Percentiles rank a stretch among this genome's conserved stretches.
These are phyloP conservation scores for Rhodophaea formosa DNA, from an alignment of 2,888 invertebrate genomes.

Conservation along the genomic window DNA sequence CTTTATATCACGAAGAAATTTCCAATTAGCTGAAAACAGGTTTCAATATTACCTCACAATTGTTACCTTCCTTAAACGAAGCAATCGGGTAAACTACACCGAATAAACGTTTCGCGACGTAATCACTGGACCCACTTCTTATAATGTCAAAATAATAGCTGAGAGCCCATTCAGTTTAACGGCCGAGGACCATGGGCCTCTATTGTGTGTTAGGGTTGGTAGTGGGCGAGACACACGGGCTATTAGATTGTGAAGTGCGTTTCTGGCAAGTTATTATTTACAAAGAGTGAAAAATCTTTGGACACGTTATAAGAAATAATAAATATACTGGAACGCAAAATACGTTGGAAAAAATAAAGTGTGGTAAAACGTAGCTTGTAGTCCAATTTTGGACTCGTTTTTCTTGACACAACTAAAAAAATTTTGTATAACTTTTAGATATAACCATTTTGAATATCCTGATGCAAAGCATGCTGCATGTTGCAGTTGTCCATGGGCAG, in stretches of 20 bases:
- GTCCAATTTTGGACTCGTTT: too few species aligned
- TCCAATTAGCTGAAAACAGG: neutral
- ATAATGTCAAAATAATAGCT: slow-evolving; percentile 1
- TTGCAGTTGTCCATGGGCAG: too few species aligned
- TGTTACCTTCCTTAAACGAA: slow-evolving; percentile 11
- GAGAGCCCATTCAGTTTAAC: slow-evolving; percentile 8
- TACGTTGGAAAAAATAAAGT: too few species aligned
- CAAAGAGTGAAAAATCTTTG: neutral
- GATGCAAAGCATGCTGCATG: too few species aligned
- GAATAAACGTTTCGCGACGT: neutral
- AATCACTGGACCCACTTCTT: slow-evolving; percentile 8
- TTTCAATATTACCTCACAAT: neutral
- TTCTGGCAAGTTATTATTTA: too few species aligned
- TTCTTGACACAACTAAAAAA: too few species aligned
- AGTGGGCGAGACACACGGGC: neutral
- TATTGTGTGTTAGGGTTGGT: neutral
- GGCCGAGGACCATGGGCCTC: neutral
- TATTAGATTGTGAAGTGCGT: neutral
- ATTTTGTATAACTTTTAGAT: too few species aligned
- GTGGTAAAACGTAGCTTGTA: too few species aligned
- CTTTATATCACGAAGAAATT: too few species aligned
- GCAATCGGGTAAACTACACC: neutral
- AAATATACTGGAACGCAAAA: too few species aligned
- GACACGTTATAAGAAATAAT: neutral
- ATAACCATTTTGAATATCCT: too few species aligned